A percentile compares a stretch with the other conserved stretches of the same genome.
These are phyloP conservation scores for Cuniculus paca DNA, from an alignment of 2,797 vertebrate species.

Conservation along the genomic window DNA sequence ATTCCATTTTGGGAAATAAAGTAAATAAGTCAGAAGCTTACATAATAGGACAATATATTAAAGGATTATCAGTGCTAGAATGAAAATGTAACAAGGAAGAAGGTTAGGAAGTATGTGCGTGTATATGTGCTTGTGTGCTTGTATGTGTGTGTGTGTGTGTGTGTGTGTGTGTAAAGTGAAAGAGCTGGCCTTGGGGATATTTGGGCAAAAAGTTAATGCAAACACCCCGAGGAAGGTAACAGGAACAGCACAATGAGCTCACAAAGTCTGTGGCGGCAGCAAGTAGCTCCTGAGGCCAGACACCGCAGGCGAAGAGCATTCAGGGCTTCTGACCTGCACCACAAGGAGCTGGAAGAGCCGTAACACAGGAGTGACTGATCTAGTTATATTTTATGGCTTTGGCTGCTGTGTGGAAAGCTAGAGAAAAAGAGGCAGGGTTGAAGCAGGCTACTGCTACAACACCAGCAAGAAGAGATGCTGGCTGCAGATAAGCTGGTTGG, in stretches of 20 bases:
- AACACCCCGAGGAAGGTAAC: neutral
- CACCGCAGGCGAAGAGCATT: fast-evolving
- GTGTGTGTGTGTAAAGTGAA: neutral
- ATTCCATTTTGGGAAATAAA: neutral
- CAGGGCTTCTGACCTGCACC: neutral
- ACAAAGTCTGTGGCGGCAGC: neutral
- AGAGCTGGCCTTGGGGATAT: neutral
- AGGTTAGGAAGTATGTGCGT: neutral
- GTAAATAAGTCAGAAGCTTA: neutral
- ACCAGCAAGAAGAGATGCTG: neutral
- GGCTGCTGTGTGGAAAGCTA: neutral
- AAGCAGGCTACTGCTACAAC: neutral
- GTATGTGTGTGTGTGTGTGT: no score
- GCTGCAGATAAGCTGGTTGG: neutral
- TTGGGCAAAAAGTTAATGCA: neutral
- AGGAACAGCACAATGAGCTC: neutral
- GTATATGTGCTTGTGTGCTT: no score
- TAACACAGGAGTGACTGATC: neutral
- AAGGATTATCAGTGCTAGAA: neutral
- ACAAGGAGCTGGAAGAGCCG: neutral
- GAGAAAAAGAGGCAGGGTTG: neutral
- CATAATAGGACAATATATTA: neutral
- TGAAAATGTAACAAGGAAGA: neutral
- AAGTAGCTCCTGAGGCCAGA: neutral
- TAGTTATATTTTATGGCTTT: neutral